Evolutionary conservation across 2,797 vertebrate species (phyloP).

Genomic region (Etheostoma nigrum): DNA sequence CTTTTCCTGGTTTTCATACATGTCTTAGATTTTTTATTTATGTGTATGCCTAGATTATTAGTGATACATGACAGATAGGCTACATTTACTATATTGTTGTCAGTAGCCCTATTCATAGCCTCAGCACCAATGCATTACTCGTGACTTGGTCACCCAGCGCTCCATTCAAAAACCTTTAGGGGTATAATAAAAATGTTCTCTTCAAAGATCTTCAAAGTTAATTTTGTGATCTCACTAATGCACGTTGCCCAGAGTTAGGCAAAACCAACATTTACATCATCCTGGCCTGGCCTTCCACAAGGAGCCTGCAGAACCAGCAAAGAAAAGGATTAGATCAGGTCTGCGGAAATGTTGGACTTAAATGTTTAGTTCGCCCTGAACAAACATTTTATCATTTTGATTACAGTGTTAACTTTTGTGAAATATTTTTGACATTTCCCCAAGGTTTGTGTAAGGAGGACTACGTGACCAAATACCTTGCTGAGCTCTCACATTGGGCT

Average conservation of each 20-base stretch:
- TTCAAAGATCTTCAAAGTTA: not conserved
- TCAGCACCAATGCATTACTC: not conserved
- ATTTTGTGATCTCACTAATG: not conserved
- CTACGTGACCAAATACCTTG: not conserved
- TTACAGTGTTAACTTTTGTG: not conserved
- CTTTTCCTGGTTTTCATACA: not conserved
- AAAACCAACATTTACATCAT: not conserved
- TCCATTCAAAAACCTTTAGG: not conserved
- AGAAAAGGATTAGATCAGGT: too few relatives aligned
- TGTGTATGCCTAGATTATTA: not conserved
- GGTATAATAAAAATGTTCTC: not conserved
- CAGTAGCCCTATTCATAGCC: not conserved
- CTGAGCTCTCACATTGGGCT: not conserved
- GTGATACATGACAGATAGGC: too few relatives aligned
- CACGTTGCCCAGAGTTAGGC: not conserved
- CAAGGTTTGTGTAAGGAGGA: not conserved
- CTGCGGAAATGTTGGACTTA: too few relatives aligned
- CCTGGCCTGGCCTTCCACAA: not conserved
- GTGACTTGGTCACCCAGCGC: not conserved
- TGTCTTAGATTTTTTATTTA: not conserved
- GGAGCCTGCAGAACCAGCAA: not conserved
- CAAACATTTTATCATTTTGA: too few relatives aligned
- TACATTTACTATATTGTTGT: not conserved
- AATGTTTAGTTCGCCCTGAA: too few relatives aligned
- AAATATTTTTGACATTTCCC: conserved; percentile 9